Conservation (phyloP, 2,113 vertebrate genomes). For the Cathartes aura region DNA sequence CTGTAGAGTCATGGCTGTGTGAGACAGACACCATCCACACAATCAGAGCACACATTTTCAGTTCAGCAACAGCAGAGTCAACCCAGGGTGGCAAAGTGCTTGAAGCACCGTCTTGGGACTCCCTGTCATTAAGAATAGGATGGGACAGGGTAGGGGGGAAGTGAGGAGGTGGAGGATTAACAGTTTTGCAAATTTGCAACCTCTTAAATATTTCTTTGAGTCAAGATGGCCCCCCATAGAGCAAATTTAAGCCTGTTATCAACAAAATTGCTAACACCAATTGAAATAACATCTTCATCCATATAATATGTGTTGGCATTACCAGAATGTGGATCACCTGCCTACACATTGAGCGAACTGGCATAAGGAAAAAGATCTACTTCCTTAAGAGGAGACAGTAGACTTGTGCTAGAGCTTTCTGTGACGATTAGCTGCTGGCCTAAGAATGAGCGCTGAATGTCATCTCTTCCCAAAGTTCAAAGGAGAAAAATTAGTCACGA, state of each 20-base stretch:
- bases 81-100: background rate
- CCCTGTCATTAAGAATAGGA: background rate
- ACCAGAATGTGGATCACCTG: background rate
- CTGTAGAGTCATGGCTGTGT: background rate
- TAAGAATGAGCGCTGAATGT: background rate
- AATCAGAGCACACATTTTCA: rapidly evolving
- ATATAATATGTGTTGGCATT: background rate
- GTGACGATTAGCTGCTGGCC: background rate
- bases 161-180: background rate
- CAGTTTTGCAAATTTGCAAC: background rate
- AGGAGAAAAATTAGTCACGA: background rate
- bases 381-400: background rate
- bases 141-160: background rate
- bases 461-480: background rate
- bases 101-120: background rate
- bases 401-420: background rate
- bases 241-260: background rate
- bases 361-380: background rate
- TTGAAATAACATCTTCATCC: background rate
- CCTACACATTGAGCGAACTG: background rate
- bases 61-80: background rate
- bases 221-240: background rate
- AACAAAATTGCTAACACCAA: background rate
- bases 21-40: background rate
- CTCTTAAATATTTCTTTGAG: background rate